Base-by-base conservation (phyloP, 2,888 invertebrate species). In the Melinaea menophilus region DNA sequence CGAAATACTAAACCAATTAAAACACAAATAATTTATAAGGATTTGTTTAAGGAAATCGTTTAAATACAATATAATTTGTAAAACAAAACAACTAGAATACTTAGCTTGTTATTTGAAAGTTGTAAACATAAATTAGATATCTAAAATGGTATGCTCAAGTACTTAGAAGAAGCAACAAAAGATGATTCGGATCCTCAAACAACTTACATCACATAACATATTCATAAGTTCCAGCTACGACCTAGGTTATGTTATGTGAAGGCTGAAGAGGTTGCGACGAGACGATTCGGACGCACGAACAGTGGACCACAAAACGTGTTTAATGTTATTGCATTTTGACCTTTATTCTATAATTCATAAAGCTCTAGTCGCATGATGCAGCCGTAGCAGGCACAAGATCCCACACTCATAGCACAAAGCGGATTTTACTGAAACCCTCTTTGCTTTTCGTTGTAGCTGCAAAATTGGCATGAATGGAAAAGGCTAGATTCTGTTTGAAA, bases 1-100 rank as follows among this genome's bases (percentile, higher is more conserved):
- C 66, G 72, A 73, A 74, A 74, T 73, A 72, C 73, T 74, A 74
- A 74, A 77, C 73, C 74, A 75, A 77, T 81, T 79, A 74, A 71
- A 75, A 70, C 60, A 56, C 46, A 64, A 64, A 56, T 61, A 61
- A 65, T 67, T 62, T 58, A 41, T 55, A 62, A 58, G 57, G 63
- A 66, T 69, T 69, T 65, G 64, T 66, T 70, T 56, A 5, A 22
- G 51, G 51, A 31, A 51, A 51, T 51, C 51, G 9, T 31, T 51
- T 11, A 9, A 51, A 22, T 51, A 51, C 51, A 31, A 51, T 31
- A 51, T 51, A 31, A 51, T 51, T 51, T 11, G 31, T 9, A 3
- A 37, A 13, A 11, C 9, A 51, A 31, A 51, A 31, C 22, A 31
- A 51, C 31, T 51, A 31, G 31, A 31, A 51, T 51, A 48, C 48